These are phyloP conservation scores for Chrysomallon squamiferum DNA, from an alignment of 1,140 invertebrate species.

Conservation along the genomic window DNA sequence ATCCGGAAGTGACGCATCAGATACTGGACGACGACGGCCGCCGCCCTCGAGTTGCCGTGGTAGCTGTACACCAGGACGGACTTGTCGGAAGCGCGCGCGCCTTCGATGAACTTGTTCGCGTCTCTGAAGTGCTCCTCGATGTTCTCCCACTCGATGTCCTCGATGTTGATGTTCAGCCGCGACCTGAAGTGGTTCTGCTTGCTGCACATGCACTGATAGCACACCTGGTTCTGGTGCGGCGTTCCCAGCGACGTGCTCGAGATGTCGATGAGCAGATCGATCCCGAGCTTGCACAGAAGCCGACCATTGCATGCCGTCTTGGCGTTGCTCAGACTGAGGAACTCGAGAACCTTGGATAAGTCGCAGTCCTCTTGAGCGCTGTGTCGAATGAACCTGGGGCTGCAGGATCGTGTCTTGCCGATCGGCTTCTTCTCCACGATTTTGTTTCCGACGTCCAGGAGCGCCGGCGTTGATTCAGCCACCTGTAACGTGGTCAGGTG, in stretches of 20 bases:
- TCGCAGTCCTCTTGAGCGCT: no score
- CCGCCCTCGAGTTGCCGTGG: constrained; percentile 48
- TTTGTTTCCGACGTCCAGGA: no score
- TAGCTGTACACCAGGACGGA: constrained; percentile 52
- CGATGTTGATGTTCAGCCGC: constrained; percentile 46
- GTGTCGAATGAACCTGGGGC: no score
- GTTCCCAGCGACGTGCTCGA: constrained; percentile 43
- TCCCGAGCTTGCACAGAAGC: constrained; percentile 47
- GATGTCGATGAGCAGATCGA: constrained; percentile 52
- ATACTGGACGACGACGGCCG: constrained; percentile 54
- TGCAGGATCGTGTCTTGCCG: no score
- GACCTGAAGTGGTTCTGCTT: constrained; percentile 48
- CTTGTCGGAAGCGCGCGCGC: constrained; percentile 35
- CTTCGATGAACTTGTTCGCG: constrained; percentile 56
- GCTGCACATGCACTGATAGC: constrained; percentile 51
- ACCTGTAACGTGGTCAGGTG: no score
- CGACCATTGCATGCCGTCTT: constrained; percentile 52
- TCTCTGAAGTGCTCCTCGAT: constrained; percentile 53
- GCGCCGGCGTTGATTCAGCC: no score
- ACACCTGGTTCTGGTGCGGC: constrained; percentile 37
- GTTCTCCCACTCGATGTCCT: constrained; percentile 48
- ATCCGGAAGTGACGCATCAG: constrained; percentile 48
- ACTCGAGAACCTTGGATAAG: constrained; percentile 21
- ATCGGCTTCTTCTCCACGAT: no score
- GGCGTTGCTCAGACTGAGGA: constrained; percentile 49